Percentiles rank a stretch among this genome's conserved stretches.
Conservation (phyloP, 2,888 invertebrate genomes). For the Aspidiotus destructor region DNA sequence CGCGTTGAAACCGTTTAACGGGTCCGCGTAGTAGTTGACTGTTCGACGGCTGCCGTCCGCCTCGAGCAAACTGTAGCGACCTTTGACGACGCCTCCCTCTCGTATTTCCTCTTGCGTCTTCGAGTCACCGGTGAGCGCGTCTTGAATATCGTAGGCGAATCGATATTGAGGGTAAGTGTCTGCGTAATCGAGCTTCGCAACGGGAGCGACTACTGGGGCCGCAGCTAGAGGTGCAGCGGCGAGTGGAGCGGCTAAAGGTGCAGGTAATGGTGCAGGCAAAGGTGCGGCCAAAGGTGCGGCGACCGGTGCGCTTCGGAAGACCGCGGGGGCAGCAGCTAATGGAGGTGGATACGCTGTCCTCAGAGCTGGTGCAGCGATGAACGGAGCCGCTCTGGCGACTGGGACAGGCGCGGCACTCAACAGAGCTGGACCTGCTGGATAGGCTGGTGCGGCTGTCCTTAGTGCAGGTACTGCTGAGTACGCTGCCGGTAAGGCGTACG, state of each 20-base stretch:
- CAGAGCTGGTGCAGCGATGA: constrained; percentile 6
- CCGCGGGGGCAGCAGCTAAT: constrained; percentile 15
- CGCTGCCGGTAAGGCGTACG: constrained; percentile 18
- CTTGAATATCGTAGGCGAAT: constrained; percentile 37
- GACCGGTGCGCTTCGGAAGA: neutral
- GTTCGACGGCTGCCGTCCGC: constrained; percentile 39
- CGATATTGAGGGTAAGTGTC: constrained; percentile 38
- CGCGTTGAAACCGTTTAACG: constrained; percentile 42
- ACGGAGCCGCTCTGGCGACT: constrained; percentile 8
- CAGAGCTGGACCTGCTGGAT: neutral
- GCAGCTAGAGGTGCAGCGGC: constrained; percentile 31
- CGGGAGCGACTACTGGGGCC: constrained; percentile 39
- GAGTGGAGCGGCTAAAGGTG: constrained; percentile 2
- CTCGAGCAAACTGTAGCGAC: constrained; percentile 39
- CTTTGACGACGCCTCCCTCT: constrained; percentile 41
- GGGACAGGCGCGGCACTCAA: constrained; percentile 4
- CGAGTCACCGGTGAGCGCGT: constrained; percentile 40
- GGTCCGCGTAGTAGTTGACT: constrained; percentile 42
- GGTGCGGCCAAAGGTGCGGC: constrained; percentile 8
- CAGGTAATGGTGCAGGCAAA: neutral
- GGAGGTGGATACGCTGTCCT: constrained; percentile 24
- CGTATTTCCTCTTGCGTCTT: constrained; percentile 40
- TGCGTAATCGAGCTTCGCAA: constrained; percentile 36
- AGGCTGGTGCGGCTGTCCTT: neutral
- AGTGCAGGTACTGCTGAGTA: neutral